Evolutionary conservation across 2,888 invertebrate species (phyloP), one percentile per base, ranked within the genome.

Genomic region (Meghimatium bilineatum): DNA sequence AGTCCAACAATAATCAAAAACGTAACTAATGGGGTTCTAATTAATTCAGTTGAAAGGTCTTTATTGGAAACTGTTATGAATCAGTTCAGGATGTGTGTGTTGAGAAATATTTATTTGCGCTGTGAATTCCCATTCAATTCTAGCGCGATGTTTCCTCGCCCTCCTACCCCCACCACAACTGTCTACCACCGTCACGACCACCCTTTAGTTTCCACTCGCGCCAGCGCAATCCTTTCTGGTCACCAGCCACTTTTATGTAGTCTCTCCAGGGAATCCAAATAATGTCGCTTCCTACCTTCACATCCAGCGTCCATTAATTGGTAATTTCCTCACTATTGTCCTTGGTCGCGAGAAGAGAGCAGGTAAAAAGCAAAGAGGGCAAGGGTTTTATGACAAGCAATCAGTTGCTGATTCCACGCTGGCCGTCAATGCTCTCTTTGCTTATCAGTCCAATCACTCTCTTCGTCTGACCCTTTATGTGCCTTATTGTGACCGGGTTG

Each of bases 261-360:
- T 34, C 32, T 67, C 67, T 34, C 67, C 34, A 34, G 67, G 67
- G 67, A 67, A 6, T 1, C 1, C 17, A 17, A 32, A 12, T 17
- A 34, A 67, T 10, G 20, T 32, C 14, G 32, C 17, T 10, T 29
- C 34, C 32, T 5, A 20, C 5, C 34, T 1, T 20, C 14, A 8
- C 32, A 29, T 34, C 29, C 67, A 5, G 32, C 34, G 67, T 6
- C 67, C 67, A 67, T 34, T 67, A 67, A 67, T 67, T 67, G 67
- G 67, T 67, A 67, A 67, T 67, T 67, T 67, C 67, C 67, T 29
- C 34, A 17, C 67, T 32, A 67, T 67, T 67, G 67, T 67, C 67
- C 34, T 32, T 20, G 34, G 20, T 34, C 12, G 34, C 34, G 1
- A 67, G 67, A 67, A 67, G 32, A 29, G 34, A 67, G 29, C 32